Conservation (phyloP, 2,113 vertebrate species). For the Butorides virescens region DNA sequence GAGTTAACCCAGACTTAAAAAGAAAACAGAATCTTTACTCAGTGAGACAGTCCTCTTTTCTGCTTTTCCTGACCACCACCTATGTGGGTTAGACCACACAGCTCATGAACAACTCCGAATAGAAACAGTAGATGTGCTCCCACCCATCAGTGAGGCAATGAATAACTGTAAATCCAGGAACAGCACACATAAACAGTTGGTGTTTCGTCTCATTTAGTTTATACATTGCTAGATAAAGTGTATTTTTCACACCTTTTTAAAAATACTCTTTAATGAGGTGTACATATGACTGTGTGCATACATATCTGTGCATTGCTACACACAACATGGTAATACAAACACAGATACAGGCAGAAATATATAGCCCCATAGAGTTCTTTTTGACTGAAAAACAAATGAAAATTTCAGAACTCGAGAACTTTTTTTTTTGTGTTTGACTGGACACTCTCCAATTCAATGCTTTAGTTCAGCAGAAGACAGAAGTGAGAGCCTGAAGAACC, state of each 20-base stretch:
- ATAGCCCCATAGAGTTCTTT: background rate
- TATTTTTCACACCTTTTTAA: background rate
- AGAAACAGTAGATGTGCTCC: background rate
- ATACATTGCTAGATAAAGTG: background rate
- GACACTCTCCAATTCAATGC: background rate
- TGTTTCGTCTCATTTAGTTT: background rate
- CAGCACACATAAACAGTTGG: background rate
- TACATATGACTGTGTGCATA: background rate
- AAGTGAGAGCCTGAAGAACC: background rate
- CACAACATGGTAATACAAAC: background rate
- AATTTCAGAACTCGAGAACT: background rate
- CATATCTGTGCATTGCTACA: background rate
- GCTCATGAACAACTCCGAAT: background rate
- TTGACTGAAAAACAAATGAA: background rate
- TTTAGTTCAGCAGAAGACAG: background rate
- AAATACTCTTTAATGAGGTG: background rate
- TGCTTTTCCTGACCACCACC: background rate
- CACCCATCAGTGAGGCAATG: background rate
- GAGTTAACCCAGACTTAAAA: background rate
- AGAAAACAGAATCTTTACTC: background rate
- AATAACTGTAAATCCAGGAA: background rate
- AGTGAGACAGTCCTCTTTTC: background rate
- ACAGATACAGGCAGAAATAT: background rate
- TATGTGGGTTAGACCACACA: conserved; percentile 1
- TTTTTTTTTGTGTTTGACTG: background rate